phyloP scores from a whole-genome alignment of 2,888 invertebrate genomes.

The Aphrophora alni region DNA sequence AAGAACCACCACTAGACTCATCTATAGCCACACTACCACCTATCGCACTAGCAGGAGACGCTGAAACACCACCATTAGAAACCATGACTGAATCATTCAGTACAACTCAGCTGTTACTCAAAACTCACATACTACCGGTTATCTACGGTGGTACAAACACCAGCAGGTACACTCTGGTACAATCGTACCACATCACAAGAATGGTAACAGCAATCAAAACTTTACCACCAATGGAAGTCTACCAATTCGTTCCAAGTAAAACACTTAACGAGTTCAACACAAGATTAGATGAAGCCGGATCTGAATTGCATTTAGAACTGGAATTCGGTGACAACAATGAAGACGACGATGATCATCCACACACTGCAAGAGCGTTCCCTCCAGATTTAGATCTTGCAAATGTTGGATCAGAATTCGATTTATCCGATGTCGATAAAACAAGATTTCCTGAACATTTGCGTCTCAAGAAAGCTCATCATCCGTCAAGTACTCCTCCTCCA shows the following conservation, averaged over 20 bases:
- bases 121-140: constrained; percentile 88
- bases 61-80: constrained; percentile 85
- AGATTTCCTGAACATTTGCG: constrained; percentile 64
- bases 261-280: constrained; percentile 89
- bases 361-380: constrained; percentile 63
- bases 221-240: constrained; percentile 83
- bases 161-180: constrained; percentile 80
- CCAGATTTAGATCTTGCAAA: constrained; percentile 74
- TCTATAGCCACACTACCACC: constrained; percentile 83
- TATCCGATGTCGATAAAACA: constrained; percentile 71
- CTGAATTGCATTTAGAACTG: constrained; percentile 82
- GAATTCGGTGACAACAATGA: constrained; percentile 85
- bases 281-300: constrained; percentile 86
- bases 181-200: constrained; percentile 87
- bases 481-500: constrained; percentile 46
- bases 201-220: constrained; percentile 91
- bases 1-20: constrained; percentile 66
- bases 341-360: constrained; percentile 56
- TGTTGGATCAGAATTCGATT: constrained; percentile 74
- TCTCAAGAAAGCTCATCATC: constrained; percentile 58
- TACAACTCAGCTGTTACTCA: constrained; percentile 85
- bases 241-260: constrained; percentile 85
- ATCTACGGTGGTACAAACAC: constrained; percentile 76
- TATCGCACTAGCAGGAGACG: constrained; percentile 75
- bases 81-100: constrained; percentile 91